Evolutionary conservation across 2,797 vertebrate genomes (phyloP), one percentile per base, ranked within the genome.

Genomic region (Dryobates pubescens): DNA sequence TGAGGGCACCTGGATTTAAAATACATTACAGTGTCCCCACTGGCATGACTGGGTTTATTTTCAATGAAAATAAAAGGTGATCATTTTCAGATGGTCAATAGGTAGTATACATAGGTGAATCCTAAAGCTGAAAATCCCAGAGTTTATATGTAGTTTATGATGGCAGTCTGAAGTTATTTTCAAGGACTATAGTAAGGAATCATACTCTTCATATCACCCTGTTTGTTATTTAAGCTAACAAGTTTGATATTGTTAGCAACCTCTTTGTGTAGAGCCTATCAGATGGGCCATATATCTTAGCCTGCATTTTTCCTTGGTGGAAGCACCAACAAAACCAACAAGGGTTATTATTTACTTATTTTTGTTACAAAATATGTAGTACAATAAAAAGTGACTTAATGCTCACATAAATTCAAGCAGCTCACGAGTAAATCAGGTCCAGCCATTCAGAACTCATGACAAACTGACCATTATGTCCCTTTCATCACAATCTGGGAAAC

Each of bases 401-500:
- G 36, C 13, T 91, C 16, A 26, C 64, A 76, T 62, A 84, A 88
- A 78, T 72, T 34, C 12, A 22, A 88, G 7, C 20, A 75, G 74
- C 92, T 90, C 43, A 89, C 65, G 17, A 83, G 22, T 63, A 81
- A 90, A 80, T 56, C 72, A 54, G 63, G 62, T 29, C 45, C 45
- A 88, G 54, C 74, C n/a, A 71, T 49, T 74, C 78, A 72, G n/a
- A 85, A 45, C 58, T 65, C 68, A 89, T 93, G n/a, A 64, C 58
- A 93, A 82, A 78, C 65, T 94, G 69, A 87, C 91, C 70, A 47
- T 89, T 71, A 61, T 56, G 17, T 62, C 41, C 18, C 23, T 90
- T 65, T 58, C 82, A 71, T 77, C 62, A 91, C 56, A 94, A 68
- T 53, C 32, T 77, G 30, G 17, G 32, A 49, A 84, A 86, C 68